Conservation (phyloP, 2,797 vertebrate species). For the Nannoperca australis region DNA sequence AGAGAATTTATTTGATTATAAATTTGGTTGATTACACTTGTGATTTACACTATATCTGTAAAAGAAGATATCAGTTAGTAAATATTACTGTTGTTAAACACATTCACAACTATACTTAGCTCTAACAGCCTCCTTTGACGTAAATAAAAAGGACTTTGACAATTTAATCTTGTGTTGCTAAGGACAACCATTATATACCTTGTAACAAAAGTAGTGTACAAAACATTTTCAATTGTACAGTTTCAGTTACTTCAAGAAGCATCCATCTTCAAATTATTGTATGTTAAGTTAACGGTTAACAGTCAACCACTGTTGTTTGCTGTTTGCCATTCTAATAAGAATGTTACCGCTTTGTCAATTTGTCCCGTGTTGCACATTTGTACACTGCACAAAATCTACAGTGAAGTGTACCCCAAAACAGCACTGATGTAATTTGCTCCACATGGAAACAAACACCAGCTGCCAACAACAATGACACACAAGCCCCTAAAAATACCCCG, state of each 20-base stretch:
- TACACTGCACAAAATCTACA: background rate
- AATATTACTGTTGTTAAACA: background rate
- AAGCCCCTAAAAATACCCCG: conserved; percentile 14
- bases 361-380: background rate
- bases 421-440: conserved; percentile 21
- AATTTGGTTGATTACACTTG: background rate
- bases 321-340: background rate
- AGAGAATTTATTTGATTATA: background rate
- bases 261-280: background rate
- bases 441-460: conserved; percentile 31
- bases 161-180: background rate
- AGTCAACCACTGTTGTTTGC: background rate
- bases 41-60: background rate
- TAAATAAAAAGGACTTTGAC: background rate
- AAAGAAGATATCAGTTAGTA: background rate
- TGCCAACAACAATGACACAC: conserved; percentile 28
- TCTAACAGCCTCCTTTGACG: background rate
- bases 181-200: background rate
- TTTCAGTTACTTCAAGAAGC: background rate
- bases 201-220: background rate
- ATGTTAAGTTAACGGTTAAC: background rate
- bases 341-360: background rate
- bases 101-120: background rate
- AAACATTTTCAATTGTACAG: background rate
- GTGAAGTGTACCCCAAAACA: background rate